Evolutionary conservation across 1,140 invertebrate species (phyloP), one percentile per base, ranked within the genome.

Genomic region (Panagrolaimus sp.): DNA sequence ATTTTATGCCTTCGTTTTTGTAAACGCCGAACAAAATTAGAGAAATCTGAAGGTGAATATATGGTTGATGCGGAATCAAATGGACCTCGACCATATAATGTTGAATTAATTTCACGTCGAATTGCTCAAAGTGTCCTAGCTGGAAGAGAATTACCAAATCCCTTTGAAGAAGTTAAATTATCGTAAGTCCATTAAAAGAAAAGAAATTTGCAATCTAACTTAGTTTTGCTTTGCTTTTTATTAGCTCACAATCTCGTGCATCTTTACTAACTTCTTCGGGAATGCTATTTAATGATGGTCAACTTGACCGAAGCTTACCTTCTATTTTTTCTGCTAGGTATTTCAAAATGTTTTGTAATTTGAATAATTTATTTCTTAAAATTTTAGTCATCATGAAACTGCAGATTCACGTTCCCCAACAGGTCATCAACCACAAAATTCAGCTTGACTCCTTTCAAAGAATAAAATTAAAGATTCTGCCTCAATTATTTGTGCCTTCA

Each of bases 61-160:
- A 81, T 81, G 79, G 71, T 81, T 14, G 73, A 72, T 44, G 68
- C 66, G 0, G 58, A 72, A 21, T 46, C 65, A 48, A 69, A 71
- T 17, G 80, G 80, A 12, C 79, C 79, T 24, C 66, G 81, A 17
- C 79, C 79, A 6, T 81, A 83, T 63, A 83, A 81, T 68, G 81
- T 81, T 14, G 79, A 83, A 44, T 47, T 78, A 44, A 83, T 83
- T 45, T 73, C 81, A 8, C 44, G 79, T 6, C 67, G 72, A 47
- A 73, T 66, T 32, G 82, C 82, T 6, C 79, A 81, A 55, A 75
- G 67, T 21, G 71, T 75, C 15, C 69, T 81, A 9, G 65, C 72
- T 26, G 71, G 70, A 10, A 68, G 71, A 24, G 71, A 66, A 24
- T 55, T 81, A 21, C 81, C 81, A 12, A 76, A 83, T 52, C 63